Evolutionary conservation across 2,888 invertebrate species (phyloP), one percentile per base, ranked within the genome.

Genomic region (Pseudeuparius sepicola): DNA sequence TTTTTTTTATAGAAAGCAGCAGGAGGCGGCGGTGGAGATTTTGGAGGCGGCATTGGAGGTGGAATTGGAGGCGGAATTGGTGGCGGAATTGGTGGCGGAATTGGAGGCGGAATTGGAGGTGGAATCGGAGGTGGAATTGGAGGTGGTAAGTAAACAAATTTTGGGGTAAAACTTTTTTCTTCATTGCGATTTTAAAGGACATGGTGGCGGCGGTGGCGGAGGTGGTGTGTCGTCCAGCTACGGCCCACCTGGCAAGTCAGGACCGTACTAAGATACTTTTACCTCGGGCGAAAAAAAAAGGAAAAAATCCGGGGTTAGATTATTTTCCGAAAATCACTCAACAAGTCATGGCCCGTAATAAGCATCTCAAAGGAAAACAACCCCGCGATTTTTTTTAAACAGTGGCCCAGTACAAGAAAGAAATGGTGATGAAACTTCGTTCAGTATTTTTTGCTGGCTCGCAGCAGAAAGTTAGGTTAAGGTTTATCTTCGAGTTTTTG

Each of bases 191-290:
- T 24, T 38, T 6, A 37, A 63, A 15, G 47, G 48, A 10, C 28
- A 34, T 26, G 47, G 48, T 16, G 35, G 39, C 32, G 48, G 50
- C 23, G 54, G 56, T 31, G 31, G 46, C 33, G 56, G 57, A 29
- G 56, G 56, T 18, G 55, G 55, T 10, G 48, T 63, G 35, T 62
- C 62, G 38, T 39, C 52, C 46, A 63, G 60, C 44, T 63, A 63
- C 54, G 63, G 63, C 26, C 56, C 63, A 36, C 64, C 65, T 32
- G 61, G 61, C 46, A 64, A 64, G 50, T 57, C 63, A 41, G 65
- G 63, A 34, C 63, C 63, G 10, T 63, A 64, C 48, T 64, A 60
- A 56, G 26, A 31, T 24, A 16, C 31, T 20, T 6, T 20, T 20
- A n/a, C n/a, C n/a, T n/a, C n/a, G n/a, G n/a, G n/a, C n/a, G n/a